These are phyloP conservation scores for Resseliella maxima DNA, from an alignment of 2,888 invertebrate species.

Conservation along the genomic window DNA sequence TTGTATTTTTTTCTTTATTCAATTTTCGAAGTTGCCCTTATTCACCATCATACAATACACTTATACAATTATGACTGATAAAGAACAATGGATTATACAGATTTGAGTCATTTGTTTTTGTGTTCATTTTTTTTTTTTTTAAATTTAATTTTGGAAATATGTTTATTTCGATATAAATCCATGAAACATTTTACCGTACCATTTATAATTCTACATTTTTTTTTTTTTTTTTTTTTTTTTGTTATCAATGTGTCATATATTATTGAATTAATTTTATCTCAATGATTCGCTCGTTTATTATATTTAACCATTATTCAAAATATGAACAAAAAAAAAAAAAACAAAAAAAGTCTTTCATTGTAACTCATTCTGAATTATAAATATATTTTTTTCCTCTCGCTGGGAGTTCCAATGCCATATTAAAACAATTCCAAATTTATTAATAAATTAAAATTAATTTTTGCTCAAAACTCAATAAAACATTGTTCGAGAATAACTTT, in stretches of 20 bases:
- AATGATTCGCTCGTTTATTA: too few species aligned
- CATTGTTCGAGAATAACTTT: too few species aligned
- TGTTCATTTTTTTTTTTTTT: background rate
- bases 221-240: background rate
- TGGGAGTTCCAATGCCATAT: too few species aligned
- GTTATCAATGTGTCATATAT: background rate
- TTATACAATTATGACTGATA: constrained; percentile 39
- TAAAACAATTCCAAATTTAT: too few species aligned
- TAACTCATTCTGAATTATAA: too few species aligned
- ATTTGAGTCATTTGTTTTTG: background rate
- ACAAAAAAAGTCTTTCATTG: too few species aligned
- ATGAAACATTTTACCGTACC: constrained; percentile 45
- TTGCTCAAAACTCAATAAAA: too few species aligned
- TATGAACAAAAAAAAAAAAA: too few species aligned
- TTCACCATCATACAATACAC: background rate
- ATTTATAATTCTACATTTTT: background rate
- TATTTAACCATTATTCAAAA: too few species aligned
- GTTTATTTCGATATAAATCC: constrained; percentile 15
- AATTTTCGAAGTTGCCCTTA: background rate
- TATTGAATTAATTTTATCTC: background rate
- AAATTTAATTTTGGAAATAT: background rate
- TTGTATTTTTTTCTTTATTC: background rate
- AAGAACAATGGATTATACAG: constrained; percentile 28
- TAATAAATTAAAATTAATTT: too few species aligned
- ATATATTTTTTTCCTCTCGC: too few species aligned